Evolutionary conservation across 2,888 invertebrate genomes (phyloP).

Genomic region (Lepas anatifera): DNA sequence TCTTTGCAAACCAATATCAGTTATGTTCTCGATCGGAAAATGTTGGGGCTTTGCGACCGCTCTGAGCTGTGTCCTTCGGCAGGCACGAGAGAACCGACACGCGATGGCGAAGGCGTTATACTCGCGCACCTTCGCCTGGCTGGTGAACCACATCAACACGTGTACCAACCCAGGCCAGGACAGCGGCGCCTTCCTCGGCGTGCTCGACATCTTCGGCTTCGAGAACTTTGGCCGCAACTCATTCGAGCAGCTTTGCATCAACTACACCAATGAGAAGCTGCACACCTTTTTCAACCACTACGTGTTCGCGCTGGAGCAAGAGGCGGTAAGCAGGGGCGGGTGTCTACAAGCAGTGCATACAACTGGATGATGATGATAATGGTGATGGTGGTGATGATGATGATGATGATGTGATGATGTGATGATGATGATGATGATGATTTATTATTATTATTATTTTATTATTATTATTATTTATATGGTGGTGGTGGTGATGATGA

Average conservation of each 20-base stretch:
- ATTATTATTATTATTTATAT: no score
- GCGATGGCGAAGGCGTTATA: constrained; percentile 88
- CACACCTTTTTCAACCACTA: constrained; percentile 95
- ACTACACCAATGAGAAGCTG: constrained; percentile 86
- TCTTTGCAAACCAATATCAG: no score
- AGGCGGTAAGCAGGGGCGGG: constrained; percentile 83
- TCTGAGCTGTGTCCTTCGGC: constrained; percentile 28
- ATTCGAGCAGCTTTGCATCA: constrained; percentile 84
- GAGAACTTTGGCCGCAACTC: constrained; percentile 85
- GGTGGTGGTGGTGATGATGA: no score
- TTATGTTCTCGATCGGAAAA: no score
- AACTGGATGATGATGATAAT: no score
- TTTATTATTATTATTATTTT: no score
- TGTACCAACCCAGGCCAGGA: constrained; percentile 81
- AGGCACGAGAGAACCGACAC: constrained; percentile 80
- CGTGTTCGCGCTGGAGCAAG: constrained; percentile 86
- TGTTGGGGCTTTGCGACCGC: no score
- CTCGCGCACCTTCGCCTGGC: constrained; percentile 80
- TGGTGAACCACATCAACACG: constrained; percentile 81
- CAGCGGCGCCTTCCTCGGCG: constrained; percentile 57
- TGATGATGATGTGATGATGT: no score
- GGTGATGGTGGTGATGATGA: no score
- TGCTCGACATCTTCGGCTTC: constrained; percentile 86
- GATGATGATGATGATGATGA: no score
- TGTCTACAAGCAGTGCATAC: no score